Conservation (phyloP, 2,888 invertebrate species). For the Platycnemis pennipes region DNA sequence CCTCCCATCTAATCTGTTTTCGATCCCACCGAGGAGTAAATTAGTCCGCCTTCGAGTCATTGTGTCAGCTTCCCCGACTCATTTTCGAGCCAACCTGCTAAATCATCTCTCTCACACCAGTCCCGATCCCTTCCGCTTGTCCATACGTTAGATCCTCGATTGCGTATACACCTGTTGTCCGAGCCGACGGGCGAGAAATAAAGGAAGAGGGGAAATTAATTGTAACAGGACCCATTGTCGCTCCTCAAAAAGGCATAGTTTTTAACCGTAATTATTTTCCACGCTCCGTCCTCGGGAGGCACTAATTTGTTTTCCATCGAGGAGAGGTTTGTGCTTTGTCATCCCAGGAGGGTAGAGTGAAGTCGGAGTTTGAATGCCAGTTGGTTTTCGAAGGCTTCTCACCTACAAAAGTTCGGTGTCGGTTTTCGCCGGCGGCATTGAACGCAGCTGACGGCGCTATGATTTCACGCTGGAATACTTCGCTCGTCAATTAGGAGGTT, state of each 20-base stretch:
- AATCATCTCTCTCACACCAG: background rate
- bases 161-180: slow-evolving; percentile 9
- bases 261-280: slow-evolving; percentile 3
- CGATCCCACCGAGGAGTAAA: background rate
- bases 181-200: background rate
- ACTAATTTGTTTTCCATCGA: slow-evolving; percentile 10
- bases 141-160: background rate
- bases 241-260: background rate
- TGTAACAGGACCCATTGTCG: slow-evolving; percentile 24
- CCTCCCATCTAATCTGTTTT: background rate
- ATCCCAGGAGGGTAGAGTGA: background rate
- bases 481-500: background rate
- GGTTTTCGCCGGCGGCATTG: background rate
- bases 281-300: background rate
- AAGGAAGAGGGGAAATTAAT: background rate
- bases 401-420: background rate
- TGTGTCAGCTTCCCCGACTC: background rate
- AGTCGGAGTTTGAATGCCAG: background rate
- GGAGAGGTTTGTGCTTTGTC: background rate
- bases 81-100: background rate
- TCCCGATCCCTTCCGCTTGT: background rate
- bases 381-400: background rate
- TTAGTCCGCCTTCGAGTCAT: background rate
- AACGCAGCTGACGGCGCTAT: background rate
- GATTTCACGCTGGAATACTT: background rate